These are phyloP conservation scores for Oriolus oriolus DNA, from an alignment of 2,113 vertebrate species.

Conservation along the genomic window DNA sequence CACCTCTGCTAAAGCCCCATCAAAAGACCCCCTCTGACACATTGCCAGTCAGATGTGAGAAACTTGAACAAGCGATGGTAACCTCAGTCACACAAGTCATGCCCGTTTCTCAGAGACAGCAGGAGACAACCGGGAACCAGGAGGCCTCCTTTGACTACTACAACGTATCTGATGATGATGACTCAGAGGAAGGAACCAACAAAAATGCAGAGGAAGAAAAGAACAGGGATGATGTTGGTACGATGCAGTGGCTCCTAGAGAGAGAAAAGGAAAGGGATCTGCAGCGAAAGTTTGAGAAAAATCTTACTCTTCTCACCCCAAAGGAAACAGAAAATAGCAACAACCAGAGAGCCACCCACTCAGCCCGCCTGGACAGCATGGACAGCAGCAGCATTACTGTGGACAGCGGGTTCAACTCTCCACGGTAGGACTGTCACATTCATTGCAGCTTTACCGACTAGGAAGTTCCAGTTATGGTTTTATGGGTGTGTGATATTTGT, in stretches of 20 bases:
- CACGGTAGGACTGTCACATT: conserved; percentile 84
- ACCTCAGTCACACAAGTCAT: conserved; percentile 75
- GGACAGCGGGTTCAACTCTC: conserved; percentile 99
- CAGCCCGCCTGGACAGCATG: conserved; percentile 96
- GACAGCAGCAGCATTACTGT: conserved; percentile 98
- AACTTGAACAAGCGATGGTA: conserved; percentile 83
- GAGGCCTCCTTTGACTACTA: conserved; percentile 95
- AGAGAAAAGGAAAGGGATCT: conserved; percentile 93
- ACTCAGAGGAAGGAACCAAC: conserved; percentile 87
- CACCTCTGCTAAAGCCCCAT: conserved; percentile 83
- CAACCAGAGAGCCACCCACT: conserved; percentile 93
- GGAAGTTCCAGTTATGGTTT: neutral
- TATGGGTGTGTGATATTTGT: neutral
- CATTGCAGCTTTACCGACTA: conserved; percentile 28
- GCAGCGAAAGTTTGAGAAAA: conserved; percentile 96
- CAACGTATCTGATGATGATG: conserved; percentile 93
- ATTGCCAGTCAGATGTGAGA: conserved; percentile 82
- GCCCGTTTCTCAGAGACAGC: conserved; percentile 80
- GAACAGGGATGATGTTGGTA: conserved; percentile 85
- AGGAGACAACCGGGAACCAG: conserved; percentile 80
- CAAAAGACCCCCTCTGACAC: conserved; percentile 81
- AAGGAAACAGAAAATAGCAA: conserved; percentile 88
- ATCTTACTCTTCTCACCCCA: conserved; percentile 90
- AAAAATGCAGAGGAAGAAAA: conserved; percentile 80
- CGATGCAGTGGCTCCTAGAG: conserved; percentile 96